A percentile compares a stretch with the other conserved stretches of the same genome.
phyloP scores from a whole-genome alignment of 2,797 vertebrate species.

The Streptopelia turtur region DNA sequence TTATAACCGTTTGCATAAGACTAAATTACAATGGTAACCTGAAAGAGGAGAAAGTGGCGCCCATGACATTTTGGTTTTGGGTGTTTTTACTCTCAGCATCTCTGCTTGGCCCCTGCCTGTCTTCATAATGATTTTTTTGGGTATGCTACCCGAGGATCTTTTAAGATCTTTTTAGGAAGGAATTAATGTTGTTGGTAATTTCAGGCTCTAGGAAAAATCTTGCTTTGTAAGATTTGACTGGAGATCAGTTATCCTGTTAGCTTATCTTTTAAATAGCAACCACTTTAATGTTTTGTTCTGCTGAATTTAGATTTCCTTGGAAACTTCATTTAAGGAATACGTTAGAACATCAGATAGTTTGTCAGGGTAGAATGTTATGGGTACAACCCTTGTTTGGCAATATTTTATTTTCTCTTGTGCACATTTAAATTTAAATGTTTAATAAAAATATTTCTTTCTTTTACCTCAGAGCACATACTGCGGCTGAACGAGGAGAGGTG shows the following conservation, averaged over 20 bases:
- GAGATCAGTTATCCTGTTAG: not conserved
- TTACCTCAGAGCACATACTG: not conserved
- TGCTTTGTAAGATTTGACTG: not conserved
- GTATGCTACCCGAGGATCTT: not conserved
- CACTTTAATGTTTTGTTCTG: not conserved
- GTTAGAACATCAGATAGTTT: not conserved
- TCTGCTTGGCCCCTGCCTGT: not conserved
- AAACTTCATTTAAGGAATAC: not conserved
- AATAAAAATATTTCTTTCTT: not conserved
- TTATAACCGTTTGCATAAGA: not conserved
- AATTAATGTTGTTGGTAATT: not conserved
- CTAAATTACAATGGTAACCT: not conserved
- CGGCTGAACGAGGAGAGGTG: not conserved
- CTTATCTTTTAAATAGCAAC: not conserved
- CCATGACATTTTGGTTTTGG: not conserved
- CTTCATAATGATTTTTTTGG: not conserved
- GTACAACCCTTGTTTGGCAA: not conserved
- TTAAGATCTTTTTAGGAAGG: not conserved
- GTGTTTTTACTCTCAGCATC: not conserved
- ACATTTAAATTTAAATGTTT: not conserved
- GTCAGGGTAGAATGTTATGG: not conserved
- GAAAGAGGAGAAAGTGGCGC: not conserved
- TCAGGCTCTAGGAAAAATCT: not conserved
- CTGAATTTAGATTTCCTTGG: not conserved
- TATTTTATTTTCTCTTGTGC: not conserved